Percentiles rank a stretch among this genome's conserved stretches.
These are phyloP conservation scores for Microctonus aethiopoides DNA, from an alignment of 2,888 invertebrate genomes.

Conservation along the genomic window DNA sequence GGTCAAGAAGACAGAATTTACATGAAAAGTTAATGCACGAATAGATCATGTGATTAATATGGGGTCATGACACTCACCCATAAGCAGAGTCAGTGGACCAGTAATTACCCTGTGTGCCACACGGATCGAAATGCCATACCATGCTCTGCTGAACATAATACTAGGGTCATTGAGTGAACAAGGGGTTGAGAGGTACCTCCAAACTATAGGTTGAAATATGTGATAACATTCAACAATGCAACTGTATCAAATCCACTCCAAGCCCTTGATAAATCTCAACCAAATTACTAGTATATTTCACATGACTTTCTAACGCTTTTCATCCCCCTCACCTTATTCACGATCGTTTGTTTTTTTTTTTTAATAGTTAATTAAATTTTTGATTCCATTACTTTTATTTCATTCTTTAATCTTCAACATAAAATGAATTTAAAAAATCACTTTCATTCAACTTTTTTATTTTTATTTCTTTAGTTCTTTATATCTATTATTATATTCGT, in stretches of 20 bases:
- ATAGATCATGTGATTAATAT: not conserved
- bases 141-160: constrained; percentile 13
- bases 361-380: not conserved
- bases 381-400: not conserved
- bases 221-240: not conserved
- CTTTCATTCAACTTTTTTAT: not conserved
- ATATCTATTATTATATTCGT: not conserved
- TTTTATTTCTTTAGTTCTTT: no score
- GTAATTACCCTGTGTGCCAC: not conserved
- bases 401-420: not conserved
- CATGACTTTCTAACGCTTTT: not conserved
- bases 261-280: not conserved
- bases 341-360: not conserved
- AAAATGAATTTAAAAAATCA: not conserved
- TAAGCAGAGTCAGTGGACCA: not conserved
- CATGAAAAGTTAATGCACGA: not conserved
- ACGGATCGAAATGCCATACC: constrained; percentile 18
- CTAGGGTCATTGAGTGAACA: not conserved
- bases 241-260: not conserved
- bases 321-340: not conserved
- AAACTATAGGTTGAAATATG: not conserved
- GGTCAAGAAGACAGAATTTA: not conserved
- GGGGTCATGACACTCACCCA: not conserved
- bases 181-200: not conserved
- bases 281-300: not conserved